Conservation (phyloP, 2,888 invertebrate genomes). For the Hoplodrina blanda region DNA sequence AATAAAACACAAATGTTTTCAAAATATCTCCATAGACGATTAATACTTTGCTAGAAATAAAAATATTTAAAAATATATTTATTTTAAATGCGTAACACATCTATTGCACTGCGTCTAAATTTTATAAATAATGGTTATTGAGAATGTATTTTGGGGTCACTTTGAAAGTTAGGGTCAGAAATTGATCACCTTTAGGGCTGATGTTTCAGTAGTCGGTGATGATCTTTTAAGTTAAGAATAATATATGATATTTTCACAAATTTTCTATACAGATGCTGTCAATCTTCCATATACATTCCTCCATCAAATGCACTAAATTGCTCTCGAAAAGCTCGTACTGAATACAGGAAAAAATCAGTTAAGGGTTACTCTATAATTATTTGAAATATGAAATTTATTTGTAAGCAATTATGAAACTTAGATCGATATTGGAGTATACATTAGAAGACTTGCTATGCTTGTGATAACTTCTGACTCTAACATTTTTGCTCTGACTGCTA, state of each 20-base stretch:
- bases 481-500: conserved; percentile 3
- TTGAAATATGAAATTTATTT: too few relatives aligned
- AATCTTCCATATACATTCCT: too few relatives aligned
- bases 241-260: too few relatives aligned
- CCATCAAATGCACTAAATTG: too few relatives aligned
- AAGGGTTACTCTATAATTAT: too few relatives aligned
- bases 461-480: conserved; percentile 9
- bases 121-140: conserved; percentile 47
- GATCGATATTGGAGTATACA: neutral
- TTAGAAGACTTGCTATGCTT: neutral
- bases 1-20: conserved; percentile 55
- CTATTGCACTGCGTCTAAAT: conserved; percentile 62
- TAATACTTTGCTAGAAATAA: conserved; percentile 63
- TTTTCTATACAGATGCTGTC: too few relatives aligned
- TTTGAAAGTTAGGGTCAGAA: conserved; percentile 24
- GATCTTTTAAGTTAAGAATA: too few relatives aligned
- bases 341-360: too few relatives aligned
- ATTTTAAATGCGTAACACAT: conserved; percentile 62
- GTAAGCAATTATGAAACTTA: neutral
- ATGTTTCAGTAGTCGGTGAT: too few relatives aligned
- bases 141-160: neutral
- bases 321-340: too few relatives aligned
- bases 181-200: neutral
- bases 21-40: conserved; percentile 63
- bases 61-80: conserved; percentile 61